phyloP scores from a whole-genome alignment of 2,797 vertebrate species.

The Cynopterus sphinx region DNA sequence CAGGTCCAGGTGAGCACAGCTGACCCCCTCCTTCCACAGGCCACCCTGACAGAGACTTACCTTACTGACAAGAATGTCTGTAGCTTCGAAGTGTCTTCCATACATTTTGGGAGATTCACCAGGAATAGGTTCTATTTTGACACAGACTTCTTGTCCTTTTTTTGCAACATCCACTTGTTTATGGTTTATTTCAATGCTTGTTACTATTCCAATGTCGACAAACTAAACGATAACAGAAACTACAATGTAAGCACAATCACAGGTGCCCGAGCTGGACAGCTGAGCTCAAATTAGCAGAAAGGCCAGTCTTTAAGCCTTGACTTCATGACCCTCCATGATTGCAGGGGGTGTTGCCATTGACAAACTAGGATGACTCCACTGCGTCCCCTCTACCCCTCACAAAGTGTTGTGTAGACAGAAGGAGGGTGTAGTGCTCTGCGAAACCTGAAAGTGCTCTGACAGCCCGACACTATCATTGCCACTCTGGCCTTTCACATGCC shows the following conservation, averaged over 20 bases:
- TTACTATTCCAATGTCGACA: constrained; percentile 97
- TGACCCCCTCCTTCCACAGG: too few species aligned
- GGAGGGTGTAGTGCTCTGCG: not conserved
- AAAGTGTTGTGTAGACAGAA: not conserved
- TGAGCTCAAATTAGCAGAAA: not conserved
- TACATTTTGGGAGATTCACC: constrained; percentile 99
- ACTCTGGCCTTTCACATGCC: not conserved
- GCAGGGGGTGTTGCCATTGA: not conserved
- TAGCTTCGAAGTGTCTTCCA: constrained; percentile 98
- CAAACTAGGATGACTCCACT: not conserved
- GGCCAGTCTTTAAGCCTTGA: not conserved
- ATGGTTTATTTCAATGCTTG: constrained; percentile 98
- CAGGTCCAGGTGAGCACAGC: too few species aligned
- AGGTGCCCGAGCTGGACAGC: not conserved
- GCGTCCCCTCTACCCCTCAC: not conserved
- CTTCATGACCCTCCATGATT: not conserved
- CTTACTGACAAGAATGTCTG: constrained; percentile 97
- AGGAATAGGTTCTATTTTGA: constrained; percentile 98
- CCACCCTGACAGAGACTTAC: constrained; percentile 81
- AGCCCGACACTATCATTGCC: too few species aligned
- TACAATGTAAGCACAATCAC: not conserved
- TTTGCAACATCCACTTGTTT: constrained; percentile 95
- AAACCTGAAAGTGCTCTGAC: not conserved
- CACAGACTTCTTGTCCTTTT: constrained; percentile 97
- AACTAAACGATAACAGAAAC: constrained; percentile 87